These are phyloP conservation scores for Drosophila serrata DNA, from an alignment of 1,140 invertebrate genomes.

Conservation along the genomic window DNA sequence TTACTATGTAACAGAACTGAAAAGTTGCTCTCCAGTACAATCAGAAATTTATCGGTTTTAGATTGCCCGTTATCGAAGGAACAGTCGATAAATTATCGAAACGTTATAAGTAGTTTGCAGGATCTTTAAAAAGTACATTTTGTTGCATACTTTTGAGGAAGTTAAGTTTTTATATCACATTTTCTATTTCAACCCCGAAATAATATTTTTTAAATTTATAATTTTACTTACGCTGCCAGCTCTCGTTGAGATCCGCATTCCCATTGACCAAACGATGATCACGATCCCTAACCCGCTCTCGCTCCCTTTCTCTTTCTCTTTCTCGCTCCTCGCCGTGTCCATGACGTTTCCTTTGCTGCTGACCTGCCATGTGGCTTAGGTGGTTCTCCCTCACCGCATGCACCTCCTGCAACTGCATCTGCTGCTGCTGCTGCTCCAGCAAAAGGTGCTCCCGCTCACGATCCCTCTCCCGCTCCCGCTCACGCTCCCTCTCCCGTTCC, in stretches of 20 bases:
- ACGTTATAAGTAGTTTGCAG: neutral
- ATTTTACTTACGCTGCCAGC: constrained; percentile 86
- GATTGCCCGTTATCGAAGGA: neutral
- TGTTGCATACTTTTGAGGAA: neutral
- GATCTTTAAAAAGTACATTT: neutral
- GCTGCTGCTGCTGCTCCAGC: constrained; percentile 64
- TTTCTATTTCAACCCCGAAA: neutral
- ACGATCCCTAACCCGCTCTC: constrained; percentile 38
- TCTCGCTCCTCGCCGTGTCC: constrained; percentile 43
- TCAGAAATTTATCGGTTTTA: neutral
- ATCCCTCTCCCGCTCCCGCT: constrained; percentile 47
- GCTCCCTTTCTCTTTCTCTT: neutral
- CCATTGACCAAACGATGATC: constrained; percentile 67
- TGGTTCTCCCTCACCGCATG: constrained; percentile 55
- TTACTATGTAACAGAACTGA: neutral
- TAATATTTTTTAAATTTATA: too few species aligned
- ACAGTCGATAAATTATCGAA: neutral
- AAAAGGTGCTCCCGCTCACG: constrained; percentile 57
- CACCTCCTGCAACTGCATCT: constrained; percentile 61
- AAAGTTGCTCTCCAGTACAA: neutral
- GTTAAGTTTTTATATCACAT: too few species aligned
- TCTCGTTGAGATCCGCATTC: constrained; percentile 87
- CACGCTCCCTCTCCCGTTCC: constrained; percentile 50
- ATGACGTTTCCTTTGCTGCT: constrained; percentile 57
- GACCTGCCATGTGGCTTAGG: constrained; percentile 38